phyloP scores from a whole-genome alignment of 2,113 vertebrate genomes.

The Herpetotheres cachinnans region DNA sequence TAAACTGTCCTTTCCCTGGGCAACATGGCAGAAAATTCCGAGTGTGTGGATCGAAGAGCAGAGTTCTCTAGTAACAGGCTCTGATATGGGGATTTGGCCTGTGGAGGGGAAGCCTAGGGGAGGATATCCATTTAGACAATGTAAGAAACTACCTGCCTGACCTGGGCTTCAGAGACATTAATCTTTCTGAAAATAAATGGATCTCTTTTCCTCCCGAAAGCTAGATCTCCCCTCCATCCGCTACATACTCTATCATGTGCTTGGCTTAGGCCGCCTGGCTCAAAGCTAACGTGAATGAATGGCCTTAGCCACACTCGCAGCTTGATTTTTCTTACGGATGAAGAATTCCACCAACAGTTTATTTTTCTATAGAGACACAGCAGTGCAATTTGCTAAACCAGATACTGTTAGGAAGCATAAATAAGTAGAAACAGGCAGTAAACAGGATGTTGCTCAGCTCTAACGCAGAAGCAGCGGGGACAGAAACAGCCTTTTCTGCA shows the following conservation, averaged over 20 bases:
- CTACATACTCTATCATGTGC: fast-evolving
- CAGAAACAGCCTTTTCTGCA: not conserved
- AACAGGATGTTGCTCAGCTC: not conserved
- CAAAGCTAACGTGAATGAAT: not conserved
- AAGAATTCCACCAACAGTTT: not conserved
- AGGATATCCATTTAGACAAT: not conserved
- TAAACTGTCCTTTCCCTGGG: not conserved
- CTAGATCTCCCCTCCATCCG: not conserved
- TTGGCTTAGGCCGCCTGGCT: not conserved
- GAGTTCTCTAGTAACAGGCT: not conserved
- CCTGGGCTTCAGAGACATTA: not conserved
- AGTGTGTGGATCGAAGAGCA: fast-evolving
- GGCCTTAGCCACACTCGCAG: not conserved
- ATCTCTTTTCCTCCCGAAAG: not conserved
- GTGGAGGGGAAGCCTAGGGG: not conserved
- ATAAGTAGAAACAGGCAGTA: not conserved
- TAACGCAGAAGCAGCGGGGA: not conserved
- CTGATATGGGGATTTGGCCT: not conserved
- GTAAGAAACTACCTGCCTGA: not conserved
- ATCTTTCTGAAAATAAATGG: not conserved
- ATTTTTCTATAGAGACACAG: not conserved
- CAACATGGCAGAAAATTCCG: fast-evolving
- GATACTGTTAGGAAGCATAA: not conserved
- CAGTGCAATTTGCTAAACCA: not conserved
- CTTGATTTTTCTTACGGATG: not conserved